Percentiles rank a stretch among this genome's conserved stretches.
Evolutionary conservation across 2,797 vertebrate species (phyloP).

Genomic region (Phrynocephalus forsythii): DNA sequence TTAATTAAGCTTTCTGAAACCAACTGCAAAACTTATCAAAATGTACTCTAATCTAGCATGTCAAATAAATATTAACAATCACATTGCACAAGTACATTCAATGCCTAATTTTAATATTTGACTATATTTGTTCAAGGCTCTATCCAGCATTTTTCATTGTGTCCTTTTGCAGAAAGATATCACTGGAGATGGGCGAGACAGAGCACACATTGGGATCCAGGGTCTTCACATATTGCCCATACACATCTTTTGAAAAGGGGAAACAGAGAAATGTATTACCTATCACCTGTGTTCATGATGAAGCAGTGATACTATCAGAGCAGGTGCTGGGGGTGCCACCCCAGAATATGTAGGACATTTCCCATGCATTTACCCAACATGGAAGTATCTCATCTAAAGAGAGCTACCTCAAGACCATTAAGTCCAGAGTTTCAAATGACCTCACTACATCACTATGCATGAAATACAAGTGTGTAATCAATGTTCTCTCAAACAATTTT

Average conservation of each 20-base stretch:
- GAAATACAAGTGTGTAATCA: too few relatives aligned
- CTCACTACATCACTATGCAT: not conserved
- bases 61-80: too few relatives aligned
- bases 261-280: not conserved
- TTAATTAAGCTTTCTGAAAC: not conserved
- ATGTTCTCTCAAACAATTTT: too few relatives aligned
- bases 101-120: not conserved
- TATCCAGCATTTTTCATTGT: too few relatives aligned
- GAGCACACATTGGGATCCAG: not conserved
- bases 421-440: too few relatives aligned
- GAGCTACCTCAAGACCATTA: too few relatives aligned
- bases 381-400: too few relatives aligned
- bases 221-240: not conserved
- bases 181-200: too few relatives aligned
- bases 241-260: not conserved
- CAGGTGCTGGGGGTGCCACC: not conserved
- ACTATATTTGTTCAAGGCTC: not conserved
- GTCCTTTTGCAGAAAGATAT: not conserved
- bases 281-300: not conserved
- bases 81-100: too few relatives aligned
- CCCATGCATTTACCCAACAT: too few relatives aligned
- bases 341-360: not conserved
- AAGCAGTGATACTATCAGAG: not conserved
- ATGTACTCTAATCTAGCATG: not conserved
- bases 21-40: not conserved